Percentiles rank a stretch among this genome's conserved stretches.
Evolutionary conservation across 2,113 vertebrate species (phyloP).

Genomic region (Cyanoramphus novaezelandiae): DNA sequence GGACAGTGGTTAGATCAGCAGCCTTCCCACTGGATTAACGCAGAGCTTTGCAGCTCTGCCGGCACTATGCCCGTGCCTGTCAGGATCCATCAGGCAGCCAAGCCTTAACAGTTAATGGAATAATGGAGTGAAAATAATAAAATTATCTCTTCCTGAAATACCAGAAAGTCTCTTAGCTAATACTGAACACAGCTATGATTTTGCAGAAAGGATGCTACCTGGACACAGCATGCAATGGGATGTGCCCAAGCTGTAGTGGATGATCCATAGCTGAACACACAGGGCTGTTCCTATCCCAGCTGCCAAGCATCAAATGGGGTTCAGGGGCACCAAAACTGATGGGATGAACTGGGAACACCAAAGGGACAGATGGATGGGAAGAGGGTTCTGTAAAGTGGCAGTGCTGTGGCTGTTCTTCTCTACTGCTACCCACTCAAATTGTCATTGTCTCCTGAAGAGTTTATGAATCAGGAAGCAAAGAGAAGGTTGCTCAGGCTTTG

Average conservation of each 20-base stretch:
- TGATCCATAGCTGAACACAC: neutral
- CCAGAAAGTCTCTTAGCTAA: neutral
- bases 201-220: neutral
- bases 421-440: neutral
- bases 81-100: conserved; percentile 22
- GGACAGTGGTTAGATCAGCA: neutral
- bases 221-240: neutral
- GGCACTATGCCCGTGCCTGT: neutral
- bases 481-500: neutral
- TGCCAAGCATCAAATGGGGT: neutral
- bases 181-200: neutral
- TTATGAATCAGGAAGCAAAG: neutral
- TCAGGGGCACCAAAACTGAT: accelerated
- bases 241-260: neutral
- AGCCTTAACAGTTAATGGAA: neutral
- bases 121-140: neutral
- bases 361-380: neutral
- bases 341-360: neutral
- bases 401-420: neutral
- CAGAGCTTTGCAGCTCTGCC: neutral
- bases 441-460: neutral
- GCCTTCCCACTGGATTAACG: conserved; percentile 7
- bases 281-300: neutral
- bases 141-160: neutral
- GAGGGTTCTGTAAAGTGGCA: neutral